Evolutionary conservation across 2,113 vertebrate species (phyloP), one percentile per base, ranked within the genome.

Genomic region (Tachysurus vachellii): DNA sequence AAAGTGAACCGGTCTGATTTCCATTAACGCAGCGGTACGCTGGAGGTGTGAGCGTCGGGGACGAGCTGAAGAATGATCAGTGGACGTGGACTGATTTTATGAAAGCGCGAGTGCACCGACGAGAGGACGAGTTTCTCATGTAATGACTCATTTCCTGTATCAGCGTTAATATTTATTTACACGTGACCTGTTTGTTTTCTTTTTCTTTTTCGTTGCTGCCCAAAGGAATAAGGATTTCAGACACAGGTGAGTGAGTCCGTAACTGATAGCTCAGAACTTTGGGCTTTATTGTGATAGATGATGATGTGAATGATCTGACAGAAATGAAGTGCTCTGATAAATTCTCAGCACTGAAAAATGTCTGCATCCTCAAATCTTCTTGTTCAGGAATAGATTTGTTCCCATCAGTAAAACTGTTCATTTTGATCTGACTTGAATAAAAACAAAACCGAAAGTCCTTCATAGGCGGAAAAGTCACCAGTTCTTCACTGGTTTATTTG

Each of bases 191-290:
- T 89, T 59, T 56, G 62, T 57, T 23, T 47, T 19, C 44, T 28
- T 73, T 31, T 82, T 86, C 7, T 28, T 9, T 44, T 50, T 89
- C 61, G n/a, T 28, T 92, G 93, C 95, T 94, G 89, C 93, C 94
- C 91, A 91, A 96, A 99, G 98, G 97, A 99, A 99, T 97, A 99
- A 99, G 96, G 98, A 99, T 96, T 99, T 99, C 96, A 97, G 98
- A 96, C 98, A 99, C 97, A 99, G 98, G 98, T 99, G 98, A 96
- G 98, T 95, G 84, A 59, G 10, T n/a, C 47, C 23, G 9, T 44
- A 14, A 82, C 36, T 13, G 31, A 36, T 5, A 19, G 21, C 77
- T 57, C 14, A 3, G 28, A 31, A 42, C 3, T 5, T 7, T 62
- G n/a, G 14, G 64, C 12, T 0, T 13, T 28, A 19, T 13, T 62